Conservation (phyloP, 2,113 vertebrate species). For the Ctenomys sociabilis region DNA sequence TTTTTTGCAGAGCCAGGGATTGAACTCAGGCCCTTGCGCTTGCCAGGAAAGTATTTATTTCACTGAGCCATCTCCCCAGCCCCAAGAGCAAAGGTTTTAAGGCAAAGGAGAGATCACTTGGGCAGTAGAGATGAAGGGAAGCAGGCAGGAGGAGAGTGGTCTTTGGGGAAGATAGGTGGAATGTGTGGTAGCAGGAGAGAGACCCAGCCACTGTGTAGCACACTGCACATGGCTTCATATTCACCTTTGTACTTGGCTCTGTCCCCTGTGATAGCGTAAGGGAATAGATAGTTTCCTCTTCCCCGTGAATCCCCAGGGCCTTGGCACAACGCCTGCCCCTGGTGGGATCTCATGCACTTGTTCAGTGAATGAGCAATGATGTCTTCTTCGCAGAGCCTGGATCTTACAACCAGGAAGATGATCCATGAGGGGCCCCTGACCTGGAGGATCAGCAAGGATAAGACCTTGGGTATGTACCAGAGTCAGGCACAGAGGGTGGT, state of each 20-base stretch:
- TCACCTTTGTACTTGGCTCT: not conserved
- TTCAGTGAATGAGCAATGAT: not conserved
- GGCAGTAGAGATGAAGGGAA: not conserved
- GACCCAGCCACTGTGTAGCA: not conserved
- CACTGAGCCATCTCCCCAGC: too few species aligned
- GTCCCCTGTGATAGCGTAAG: not conserved
- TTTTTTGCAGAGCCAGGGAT: too few species aligned
- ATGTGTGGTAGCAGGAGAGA: not conserved
- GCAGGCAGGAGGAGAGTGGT: not conserved
- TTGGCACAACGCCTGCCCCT: too few species aligned
- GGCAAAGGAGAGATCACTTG: not conserved
- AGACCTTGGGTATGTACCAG: conserved; percentile 90
- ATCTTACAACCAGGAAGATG: conserved; percentile 94
- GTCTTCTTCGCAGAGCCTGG: conserved; percentile 88
- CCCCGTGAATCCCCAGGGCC: not conserved
- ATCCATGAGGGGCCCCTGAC: conserved; percentile 94
- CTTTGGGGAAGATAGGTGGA: not conserved
- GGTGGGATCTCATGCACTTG: not conserved
- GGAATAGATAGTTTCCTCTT: not conserved
- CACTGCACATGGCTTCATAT: not conserved
- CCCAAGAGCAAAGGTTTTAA: too few species aligned
- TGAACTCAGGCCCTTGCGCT: too few species aligned
- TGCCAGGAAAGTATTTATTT: too few species aligned
- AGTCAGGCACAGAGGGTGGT: not conserved
- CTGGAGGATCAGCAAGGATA: conserved; percentile 95